phyloP scores from a whole-genome alignment of 2,113 vertebrate genomes.

The Vulpes vulpes region DNA sequence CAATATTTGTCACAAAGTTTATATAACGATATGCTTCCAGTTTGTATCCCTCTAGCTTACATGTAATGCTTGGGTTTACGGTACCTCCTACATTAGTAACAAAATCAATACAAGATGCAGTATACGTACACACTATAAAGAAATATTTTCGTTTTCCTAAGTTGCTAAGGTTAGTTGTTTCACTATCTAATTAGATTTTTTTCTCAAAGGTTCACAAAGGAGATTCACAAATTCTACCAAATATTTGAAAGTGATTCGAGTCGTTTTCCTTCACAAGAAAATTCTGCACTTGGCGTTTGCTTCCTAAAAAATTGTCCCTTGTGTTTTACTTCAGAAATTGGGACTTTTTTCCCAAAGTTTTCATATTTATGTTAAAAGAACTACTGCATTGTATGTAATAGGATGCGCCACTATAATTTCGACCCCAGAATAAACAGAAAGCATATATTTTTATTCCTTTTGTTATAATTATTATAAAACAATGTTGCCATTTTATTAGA shows the following conservation, averaged over 20 bases:
- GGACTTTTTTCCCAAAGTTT: neutral
- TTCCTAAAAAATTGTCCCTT: slow-evolving; percentile 13
- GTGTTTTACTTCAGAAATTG: slow-evolving; percentile 44
- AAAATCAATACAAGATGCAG: neutral
- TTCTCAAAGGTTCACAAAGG: neutral
- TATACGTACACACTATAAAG: neutral
- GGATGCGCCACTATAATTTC: neutral
- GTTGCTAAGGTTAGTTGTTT: neutral
- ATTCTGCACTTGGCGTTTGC: neutral
- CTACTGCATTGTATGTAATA: neutral
- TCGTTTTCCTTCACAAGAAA: slow-evolving; percentile 15
- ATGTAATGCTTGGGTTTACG: neutral
- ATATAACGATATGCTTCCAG: slow-evolving; percentile 38
- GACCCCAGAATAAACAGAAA: neutral
- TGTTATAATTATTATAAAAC: neutral
- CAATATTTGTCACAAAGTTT: slow-evolving; percentile 56
- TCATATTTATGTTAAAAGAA: neutral
- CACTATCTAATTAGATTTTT: neutral
- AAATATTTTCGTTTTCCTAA: neutral
- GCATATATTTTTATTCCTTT: neutral
- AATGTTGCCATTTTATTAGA: neutral
- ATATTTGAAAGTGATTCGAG: slow-evolving; percentile 39
- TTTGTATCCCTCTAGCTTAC: neutral
- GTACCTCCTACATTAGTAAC: neutral
- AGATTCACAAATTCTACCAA: neutral